Base-by-base conservation (phyloP, 1,140 invertebrate species). In the Bombyx mandarina region DNA sequence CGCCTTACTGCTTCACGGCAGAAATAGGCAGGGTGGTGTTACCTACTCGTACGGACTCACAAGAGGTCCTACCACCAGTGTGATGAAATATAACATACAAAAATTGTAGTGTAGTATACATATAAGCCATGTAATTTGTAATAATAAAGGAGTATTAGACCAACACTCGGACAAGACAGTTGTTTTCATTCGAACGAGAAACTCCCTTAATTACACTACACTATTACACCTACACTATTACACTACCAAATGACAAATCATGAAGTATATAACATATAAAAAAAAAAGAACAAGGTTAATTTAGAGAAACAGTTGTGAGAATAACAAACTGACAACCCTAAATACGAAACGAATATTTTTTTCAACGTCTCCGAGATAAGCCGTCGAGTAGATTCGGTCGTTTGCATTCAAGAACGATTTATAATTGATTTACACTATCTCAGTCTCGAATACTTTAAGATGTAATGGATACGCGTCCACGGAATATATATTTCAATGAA, bases 341-440 rank as follows among this genome's bases (percentile, higher is more conserved):
- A 47, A 12, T 44, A 47, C 10, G 49, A 49, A 43, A 45, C 55
- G 52, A 56, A 52, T 7, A 54, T 54, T 52, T 47, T 54, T 52
- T 53, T 44, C 54, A 46, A 43, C 10, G n/a, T 53, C 43, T 18
- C 43, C 46, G 45, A 58, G 64, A 66, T 66, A 66, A 66, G 53
- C 56, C 57, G 48, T 42, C 35, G 53, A 43, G 35, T 51, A 59
- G 54, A 57, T 57, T 58, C 54, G 43, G 12, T 57, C 60, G 56
- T 68, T 66, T 59, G 64, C 67, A 69, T 63, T 59, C 58, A 60
- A 56, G 57, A 63, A 52, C 61, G 53, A 66, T 69, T 66, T 69
- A 64, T 66, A 63, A 66, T 65, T 62, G 58, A 63, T 62, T 69
- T 55, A 56, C 49, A 58, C 45, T 61, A 57, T 63, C 56, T 58